These are phyloP conservation scores for Anagyrus pseudococci DNA, from an alignment of 2,888 invertebrate genomes.

Conservation along the genomic window DNA sequence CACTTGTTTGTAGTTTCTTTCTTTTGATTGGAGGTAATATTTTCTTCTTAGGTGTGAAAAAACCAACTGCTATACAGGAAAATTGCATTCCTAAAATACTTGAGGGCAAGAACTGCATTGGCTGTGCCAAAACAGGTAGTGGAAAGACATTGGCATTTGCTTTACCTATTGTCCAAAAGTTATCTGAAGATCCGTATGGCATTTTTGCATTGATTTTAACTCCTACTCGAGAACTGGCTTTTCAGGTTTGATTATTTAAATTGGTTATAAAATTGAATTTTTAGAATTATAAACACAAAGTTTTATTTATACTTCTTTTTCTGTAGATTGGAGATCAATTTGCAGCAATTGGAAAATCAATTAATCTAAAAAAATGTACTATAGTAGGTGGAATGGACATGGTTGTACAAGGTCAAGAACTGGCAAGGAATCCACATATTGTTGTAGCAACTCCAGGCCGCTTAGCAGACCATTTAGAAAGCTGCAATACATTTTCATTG, in stretches of 20 bases:
- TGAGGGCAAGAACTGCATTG: constrained; percentile 86
- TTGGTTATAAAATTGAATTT: constrained; percentile 8
- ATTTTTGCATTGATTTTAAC: constrained; percentile 94
- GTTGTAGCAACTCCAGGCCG: constrained; percentile 97
- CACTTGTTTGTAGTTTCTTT: constrained; percentile 1
- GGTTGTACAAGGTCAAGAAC: constrained; percentile 83
- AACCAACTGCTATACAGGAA: constrained; percentile 82
- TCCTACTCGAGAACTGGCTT: constrained; percentile 92
- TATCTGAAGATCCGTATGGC: constrained; percentile 94
- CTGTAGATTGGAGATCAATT: constrained; percentile 93
- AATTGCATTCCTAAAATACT: constrained; percentile 83
- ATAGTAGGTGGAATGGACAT: constrained; percentile 97
- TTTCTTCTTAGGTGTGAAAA: constrained; percentile 70
- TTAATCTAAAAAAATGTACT: constrained; percentile 82
- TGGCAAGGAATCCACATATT: constrained; percentile 87
- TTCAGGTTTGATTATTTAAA: constrained; percentile 68
- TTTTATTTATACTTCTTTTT: background rate
- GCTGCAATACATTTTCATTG: constrained; percentile 83
- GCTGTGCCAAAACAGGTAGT: constrained; percentile 96
- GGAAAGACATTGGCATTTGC: constrained; percentile 99
- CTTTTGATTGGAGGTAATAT: constrained; percentile 41
- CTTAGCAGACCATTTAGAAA: constrained; percentile 89
- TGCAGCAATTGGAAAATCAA: constrained; percentile 85
- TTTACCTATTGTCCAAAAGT: constrained; percentile 87
- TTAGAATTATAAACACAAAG: background rate